A percentile compares a stretch with the other conserved stretches of the same genome.
These are phyloP conservation scores for Spinus olivaceus DNA, from an alignment of 2,797 vertebrate species.

Conservation along the genomic window DNA sequence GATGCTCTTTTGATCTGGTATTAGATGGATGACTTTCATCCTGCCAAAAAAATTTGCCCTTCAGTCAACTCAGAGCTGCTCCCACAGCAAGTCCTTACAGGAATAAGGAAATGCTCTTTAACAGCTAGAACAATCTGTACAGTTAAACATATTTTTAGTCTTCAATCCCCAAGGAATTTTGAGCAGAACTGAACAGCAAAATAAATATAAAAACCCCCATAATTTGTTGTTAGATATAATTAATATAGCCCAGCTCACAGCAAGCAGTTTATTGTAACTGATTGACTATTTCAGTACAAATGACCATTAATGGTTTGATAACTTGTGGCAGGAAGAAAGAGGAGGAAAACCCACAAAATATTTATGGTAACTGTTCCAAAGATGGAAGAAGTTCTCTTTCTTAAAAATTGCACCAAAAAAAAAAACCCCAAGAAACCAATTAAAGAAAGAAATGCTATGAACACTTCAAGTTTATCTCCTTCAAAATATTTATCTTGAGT, in stretches of 20 bases:
- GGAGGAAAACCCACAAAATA: neutral
- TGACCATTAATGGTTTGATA: neutral
- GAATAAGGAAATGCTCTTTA: slow-evolving; percentile 41
- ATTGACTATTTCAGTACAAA: neutral
- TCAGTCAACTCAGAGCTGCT: slow-evolving; percentile 21
- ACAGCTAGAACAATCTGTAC: slow-evolving; percentile 29
- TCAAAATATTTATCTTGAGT: slow-evolving; percentile 1
- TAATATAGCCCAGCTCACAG: neutral
- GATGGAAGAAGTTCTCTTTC: neutral
- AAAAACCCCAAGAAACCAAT: neutral
- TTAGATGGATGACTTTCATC: neutral
- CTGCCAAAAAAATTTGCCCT: slow-evolving; percentile 9
- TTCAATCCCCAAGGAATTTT: neutral
- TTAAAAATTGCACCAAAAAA: neutral
- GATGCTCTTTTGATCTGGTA: neutral
- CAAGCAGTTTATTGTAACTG: neutral
- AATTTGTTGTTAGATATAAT: neutral
- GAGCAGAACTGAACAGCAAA: neutral
- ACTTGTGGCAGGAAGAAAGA: neutral
- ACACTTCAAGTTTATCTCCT: neutral
- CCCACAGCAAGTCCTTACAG: slow-evolving; percentile 15
- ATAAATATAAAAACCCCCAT: neutral
- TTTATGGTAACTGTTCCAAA: neutral
- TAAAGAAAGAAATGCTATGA: neutral
- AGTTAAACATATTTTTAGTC: slow-evolving; percentile 34